These are phyloP conservation scores for Rhyzopertha dominica DNA, from an alignment of 1,140 invertebrate species.

Conservation along the genomic window DNA sequence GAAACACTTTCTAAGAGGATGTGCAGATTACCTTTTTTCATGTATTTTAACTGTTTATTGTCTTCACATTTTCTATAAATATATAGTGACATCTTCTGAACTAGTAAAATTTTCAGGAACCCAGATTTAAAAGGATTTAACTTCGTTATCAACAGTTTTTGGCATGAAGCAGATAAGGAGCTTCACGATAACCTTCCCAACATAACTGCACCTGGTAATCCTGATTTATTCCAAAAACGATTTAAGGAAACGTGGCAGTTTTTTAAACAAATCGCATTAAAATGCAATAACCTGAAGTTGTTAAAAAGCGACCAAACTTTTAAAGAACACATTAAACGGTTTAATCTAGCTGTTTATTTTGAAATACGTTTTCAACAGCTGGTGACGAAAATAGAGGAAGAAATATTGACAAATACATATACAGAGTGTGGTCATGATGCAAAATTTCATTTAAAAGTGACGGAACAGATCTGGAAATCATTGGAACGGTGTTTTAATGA, in stretches of 20 bases:
- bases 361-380: slow-evolving; percentile 92
- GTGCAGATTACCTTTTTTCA: slow-evolving; percentile 46
- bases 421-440: slow-evolving; percentile 30
- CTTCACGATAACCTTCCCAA: slow-evolving; percentile 70
- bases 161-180: slow-evolving; percentile 77
- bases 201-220: slow-evolving; percentile 88
- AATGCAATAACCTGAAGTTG: slow-evolving; percentile 55
- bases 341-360: slow-evolving; percentile 93
- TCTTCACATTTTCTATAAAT: neutral
- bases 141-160: slow-evolving; percentile 84
- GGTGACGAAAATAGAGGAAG: slow-evolving; percentile 55
- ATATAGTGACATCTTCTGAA: no score
- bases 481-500: slow-evolving; percentile 29
- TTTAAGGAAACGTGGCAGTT: slow-evolving; percentile 78
- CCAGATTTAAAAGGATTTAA: slow-evolving; percentile 63
- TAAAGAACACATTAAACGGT: slow-evolving; percentile 64
- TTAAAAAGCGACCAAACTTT: slow-evolving; percentile 47
- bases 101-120: slow-evolving; percentile 23
- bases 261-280: slow-evolving; percentile 66
- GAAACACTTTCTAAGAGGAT: no score
- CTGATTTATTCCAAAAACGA: slow-evolving; percentile 78
- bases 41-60: neutral
- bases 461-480: slow-evolving; percentile 26
- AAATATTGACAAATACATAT: slow-evolving; percentile 9
- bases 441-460: slow-evolving; percentile 27